phyloP scores from a whole-genome alignment of 2,888 invertebrate genomes.

The Leucoma salicis region DNA sequence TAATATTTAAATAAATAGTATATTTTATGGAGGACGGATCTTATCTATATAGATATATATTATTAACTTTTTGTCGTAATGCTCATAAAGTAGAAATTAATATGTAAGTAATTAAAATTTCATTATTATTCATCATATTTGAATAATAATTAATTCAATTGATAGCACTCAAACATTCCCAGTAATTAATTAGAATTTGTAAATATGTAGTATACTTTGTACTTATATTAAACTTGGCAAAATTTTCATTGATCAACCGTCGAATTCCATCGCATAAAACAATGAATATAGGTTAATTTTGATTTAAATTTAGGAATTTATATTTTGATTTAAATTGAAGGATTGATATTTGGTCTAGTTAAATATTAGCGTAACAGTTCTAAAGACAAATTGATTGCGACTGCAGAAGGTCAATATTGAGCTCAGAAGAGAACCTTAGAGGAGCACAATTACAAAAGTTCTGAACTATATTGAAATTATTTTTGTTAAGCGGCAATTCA shows the following conservation, averaged over 20 bases:
- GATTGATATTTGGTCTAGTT: too few species aligned
- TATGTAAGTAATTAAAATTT: not conserved
- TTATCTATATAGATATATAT: too few species aligned
- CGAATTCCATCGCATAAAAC: not conserved
- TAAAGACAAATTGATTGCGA: too few species aligned
- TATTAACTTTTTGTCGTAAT: too few species aligned
- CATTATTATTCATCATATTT: not conserved
- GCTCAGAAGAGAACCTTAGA: conserved; percentile 35
- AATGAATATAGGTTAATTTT: not conserved
- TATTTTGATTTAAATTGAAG: not conserved
- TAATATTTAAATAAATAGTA: too few species aligned
- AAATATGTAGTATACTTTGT: conserved; percentile 30
- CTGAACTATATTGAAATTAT: conserved; percentile 26
- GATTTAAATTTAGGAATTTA: not conserved
- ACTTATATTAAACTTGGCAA: conserved; percentile 31
- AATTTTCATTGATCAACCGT: not conserved
- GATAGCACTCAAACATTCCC: conserved; percentile 22
- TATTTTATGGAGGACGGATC: too few species aligned
- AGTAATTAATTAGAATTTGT: conserved; percentile 23
- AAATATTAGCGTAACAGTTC: too few species aligned
- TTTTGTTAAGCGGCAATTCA: conserved; percentile 41
- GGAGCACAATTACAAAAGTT: conserved; percentile 30
- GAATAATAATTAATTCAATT: not conserved
- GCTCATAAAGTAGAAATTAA: too few species aligned
- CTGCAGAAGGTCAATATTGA: conserved; percentile 8